These are phyloP conservation scores for Hypocryptadius cinnamomeus DNA, from an alignment of 2,113 vertebrate genomes.

Conservation along the genomic window DNA sequence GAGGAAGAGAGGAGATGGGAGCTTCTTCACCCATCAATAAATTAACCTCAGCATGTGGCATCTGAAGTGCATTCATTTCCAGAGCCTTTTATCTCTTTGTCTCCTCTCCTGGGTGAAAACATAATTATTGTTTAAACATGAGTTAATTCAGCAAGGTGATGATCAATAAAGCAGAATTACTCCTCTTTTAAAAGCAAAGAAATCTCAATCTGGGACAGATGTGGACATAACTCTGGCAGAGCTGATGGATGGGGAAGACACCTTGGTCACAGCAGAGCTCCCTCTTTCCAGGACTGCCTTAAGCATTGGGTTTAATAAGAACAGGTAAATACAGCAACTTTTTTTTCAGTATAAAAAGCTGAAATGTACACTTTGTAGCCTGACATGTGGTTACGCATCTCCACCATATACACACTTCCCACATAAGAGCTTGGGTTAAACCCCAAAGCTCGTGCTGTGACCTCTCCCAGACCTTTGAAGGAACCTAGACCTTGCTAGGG, in stretches of 20 bases:
- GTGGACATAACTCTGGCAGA: background rate
- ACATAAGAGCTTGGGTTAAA: background rate
- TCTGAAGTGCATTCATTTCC: constrained; percentile 45
- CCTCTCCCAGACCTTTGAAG: background rate
- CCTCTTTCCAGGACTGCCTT: background rate
- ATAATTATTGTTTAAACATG: constrained; percentile 65
- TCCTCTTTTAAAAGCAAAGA: constrained; percentile 36
- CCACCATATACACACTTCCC: background rate
- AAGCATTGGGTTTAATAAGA: background rate
- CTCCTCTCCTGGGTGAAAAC: constrained; percentile 47
- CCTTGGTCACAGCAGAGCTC: background rate
- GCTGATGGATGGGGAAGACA: background rate
- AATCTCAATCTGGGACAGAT: constrained; percentile 3
- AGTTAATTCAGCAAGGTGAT: constrained; percentile 61
- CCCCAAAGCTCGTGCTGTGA: background rate
- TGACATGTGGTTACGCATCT: background rate
- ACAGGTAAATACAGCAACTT: background rate
- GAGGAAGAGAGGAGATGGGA: background rate
- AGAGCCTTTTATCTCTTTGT: constrained; percentile 46
- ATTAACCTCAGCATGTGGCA: constrained; percentile 7
- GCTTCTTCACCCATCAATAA: constrained; percentile 22
- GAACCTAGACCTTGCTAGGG: background rate
- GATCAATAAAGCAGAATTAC: constrained; percentile 55
- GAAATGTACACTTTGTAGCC: background rate
- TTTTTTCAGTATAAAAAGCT: background rate